A percentile compares a stretch with the other conserved stretches of the same genome.
Evolutionary conservation across 2,113 vertebrate genomes (phyloP).

Genomic region (Athene cunicularia): DNA sequence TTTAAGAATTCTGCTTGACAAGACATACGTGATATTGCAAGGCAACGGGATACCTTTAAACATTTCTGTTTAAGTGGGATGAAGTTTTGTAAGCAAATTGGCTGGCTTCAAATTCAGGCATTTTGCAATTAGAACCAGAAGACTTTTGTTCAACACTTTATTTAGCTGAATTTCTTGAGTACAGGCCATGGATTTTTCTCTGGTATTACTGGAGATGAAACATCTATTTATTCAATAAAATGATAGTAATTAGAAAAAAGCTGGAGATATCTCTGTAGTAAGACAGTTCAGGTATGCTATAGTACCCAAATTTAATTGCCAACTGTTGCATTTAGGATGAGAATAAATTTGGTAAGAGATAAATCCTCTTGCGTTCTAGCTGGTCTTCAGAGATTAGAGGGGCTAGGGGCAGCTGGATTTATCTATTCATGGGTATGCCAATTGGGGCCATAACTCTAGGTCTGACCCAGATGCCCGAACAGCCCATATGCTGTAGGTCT

Average conservation of each 20-base stretch:
- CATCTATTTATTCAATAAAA: background rate
- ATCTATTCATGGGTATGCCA: too few species aligned
- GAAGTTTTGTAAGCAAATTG: background rate
- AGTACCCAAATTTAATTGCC: background rate
- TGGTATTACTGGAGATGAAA: background rate
- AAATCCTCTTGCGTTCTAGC: too few species aligned
- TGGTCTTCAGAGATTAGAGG: too few species aligned
- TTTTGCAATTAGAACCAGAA: background rate
- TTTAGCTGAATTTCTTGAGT: background rate
- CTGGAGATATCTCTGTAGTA: background rate
- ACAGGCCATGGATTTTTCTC: background rate
- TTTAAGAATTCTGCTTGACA: background rate
- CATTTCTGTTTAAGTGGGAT: background rate
- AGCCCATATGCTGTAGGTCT: too few species aligned
- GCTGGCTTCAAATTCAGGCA: background rate
- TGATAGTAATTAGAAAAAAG: background rate
- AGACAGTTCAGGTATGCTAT: background rate
- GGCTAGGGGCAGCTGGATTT: too few species aligned
- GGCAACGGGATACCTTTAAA: background rate
- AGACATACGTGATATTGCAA: background rate
- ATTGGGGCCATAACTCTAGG: too few species aligned
- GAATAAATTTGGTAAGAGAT: too few species aligned
- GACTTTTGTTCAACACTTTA: background rate
- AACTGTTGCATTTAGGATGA: too few species aligned
- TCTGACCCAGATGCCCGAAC: too few species aligned